A percentile compares a stretch with the other conserved stretches of the same genome.
These are phyloP conservation scores for Platycnemis pennipes DNA, from an alignment of 2,888 invertebrate genomes.

Conservation along the genomic window DNA sequence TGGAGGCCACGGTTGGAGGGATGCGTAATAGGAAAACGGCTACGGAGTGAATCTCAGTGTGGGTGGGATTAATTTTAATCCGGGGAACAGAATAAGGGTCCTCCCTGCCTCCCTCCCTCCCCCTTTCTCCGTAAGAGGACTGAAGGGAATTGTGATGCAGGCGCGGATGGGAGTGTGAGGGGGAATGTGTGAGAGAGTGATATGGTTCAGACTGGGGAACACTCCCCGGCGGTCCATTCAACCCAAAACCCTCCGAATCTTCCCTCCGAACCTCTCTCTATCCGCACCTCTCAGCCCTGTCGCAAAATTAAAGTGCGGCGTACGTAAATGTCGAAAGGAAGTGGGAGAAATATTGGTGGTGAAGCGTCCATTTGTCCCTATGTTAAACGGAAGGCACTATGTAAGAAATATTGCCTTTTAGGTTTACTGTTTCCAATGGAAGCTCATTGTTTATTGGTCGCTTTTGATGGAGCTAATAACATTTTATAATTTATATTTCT, in stretches of 20 bases:
- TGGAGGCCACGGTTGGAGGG: too few species aligned
- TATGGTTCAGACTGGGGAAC: too few species aligned
- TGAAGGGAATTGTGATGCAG: background rate
- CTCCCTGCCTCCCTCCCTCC: background rate
- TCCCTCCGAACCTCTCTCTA: background rate
- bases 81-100: background rate
- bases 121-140: background rate
- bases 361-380: background rate
- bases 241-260: background rate
- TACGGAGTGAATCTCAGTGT: background rate
- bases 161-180: background rate
- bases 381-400: background rate
- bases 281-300: background rate
- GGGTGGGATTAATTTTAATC: conserved; percentile 5
- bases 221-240: too few species aligned
- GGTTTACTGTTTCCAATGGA: too few species aligned
- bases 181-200: background rate
- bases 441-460: too few species aligned
- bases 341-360: background rate
- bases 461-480: too few species aligned
- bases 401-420: background rate
- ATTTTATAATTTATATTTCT: too few species aligned
- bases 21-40: background rate
- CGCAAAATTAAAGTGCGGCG: background rate
- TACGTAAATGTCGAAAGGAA: background rate